Evolutionary conservation across 2,113 vertebrate genomes (phyloP).

Genomic region (Acinonyx jubatus): DNA sequence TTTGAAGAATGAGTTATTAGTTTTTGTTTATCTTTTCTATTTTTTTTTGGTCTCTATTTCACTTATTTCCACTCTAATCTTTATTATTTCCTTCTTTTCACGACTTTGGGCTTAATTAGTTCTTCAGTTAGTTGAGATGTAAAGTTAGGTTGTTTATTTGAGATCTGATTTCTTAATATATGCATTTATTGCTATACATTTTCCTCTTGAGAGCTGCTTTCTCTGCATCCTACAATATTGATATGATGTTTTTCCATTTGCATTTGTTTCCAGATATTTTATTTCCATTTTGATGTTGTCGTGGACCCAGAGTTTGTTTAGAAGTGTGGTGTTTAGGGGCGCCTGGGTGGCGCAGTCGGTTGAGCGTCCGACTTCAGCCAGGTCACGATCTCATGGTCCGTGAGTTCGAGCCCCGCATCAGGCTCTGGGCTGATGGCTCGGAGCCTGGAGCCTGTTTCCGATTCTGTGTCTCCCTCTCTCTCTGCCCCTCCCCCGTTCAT

Average conservation of each 20-base stretch:
- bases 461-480: too few species aligned
- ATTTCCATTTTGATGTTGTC: background rate
- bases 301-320: background rate
- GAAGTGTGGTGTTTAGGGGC: background rate
- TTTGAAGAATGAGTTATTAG: background rate
- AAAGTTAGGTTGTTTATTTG: background rate
- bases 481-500: too few species aligned
- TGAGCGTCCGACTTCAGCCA: too few species aligned
- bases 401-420: too few species aligned
- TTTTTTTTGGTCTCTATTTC: background rate
- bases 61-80: background rate
- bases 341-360: too few species aligned
- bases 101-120: background rate
- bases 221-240: background rate
- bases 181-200: background rate
- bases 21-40: background rate
- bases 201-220: background rate
- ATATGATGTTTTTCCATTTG: background rate
- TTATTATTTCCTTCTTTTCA: background rate
- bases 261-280: background rate
- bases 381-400: too few species aligned
- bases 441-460: too few species aligned
- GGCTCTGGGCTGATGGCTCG: too few species aligned
- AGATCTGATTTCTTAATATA: background rate
- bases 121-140: background rate